A percentile compares a stretch with the other conserved stretches of the same genome.
phyloP scores from a whole-genome alignment of 2,113 vertebrate species.

The Marcusenius ussheri region DNA sequence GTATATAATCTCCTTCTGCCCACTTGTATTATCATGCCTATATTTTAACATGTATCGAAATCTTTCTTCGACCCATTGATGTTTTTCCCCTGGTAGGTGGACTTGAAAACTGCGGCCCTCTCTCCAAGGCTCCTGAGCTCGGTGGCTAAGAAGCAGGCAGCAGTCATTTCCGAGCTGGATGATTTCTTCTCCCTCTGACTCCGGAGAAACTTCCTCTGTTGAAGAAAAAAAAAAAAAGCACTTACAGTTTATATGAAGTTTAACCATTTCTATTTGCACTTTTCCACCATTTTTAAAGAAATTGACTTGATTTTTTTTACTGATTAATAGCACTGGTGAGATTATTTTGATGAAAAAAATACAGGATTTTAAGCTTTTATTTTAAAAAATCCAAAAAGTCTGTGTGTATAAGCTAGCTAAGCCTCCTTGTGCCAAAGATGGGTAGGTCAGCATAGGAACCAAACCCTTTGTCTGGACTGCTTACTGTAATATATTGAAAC shows the following conservation, averaged over 20 bases:
- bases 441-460: background rate
- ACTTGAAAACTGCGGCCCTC: constrained; percentile 77
- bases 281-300: constrained; percentile 30
- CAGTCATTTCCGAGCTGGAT: constrained; percentile 75
- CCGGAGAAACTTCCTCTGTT: background rate
- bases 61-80: background rate
- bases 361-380: constrained; percentile 40
- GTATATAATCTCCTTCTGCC: background rate
- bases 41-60: background rate
- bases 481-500: background rate
- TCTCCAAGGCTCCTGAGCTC: constrained; percentile 62
- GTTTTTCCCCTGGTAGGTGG: constrained; percentile 62
- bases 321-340: constrained; percentile 44
- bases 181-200: constrained; percentile 59
- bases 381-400: background rate
- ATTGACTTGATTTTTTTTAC: constrained; percentile 39
- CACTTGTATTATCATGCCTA: background rate
- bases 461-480: background rate
- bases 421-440: background rate
- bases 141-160: constrained; percentile 69
- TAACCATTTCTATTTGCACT: constrained; percentile 51
- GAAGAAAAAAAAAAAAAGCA: constrained; percentile 40
- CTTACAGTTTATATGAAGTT: constrained; percentile 30
- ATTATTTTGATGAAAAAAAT: constrained; percentile 33
- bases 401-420: background rate